Base-by-base conservation (phyloP, 2,888 invertebrate genomes). In the Lithophane semibrunnea region DNA sequence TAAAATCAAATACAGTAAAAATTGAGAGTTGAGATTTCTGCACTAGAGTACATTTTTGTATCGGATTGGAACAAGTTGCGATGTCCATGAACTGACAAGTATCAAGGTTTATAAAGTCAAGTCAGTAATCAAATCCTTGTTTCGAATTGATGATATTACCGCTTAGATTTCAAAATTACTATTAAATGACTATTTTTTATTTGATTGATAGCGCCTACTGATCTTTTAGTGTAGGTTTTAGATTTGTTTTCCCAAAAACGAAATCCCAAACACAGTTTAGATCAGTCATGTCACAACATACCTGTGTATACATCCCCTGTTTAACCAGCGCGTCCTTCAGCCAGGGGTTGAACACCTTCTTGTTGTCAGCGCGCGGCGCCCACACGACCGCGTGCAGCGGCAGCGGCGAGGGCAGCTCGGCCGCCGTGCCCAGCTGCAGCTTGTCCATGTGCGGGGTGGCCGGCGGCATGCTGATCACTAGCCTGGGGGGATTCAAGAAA, bases 321-420 rank as follows among this genome's bases (percentile, higher is more conserved):
- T 98, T 99, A 10, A 99, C 98, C 3, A 99, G 97, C 75, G 98
- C 98, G 92, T 99, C 99, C 92, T 99, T 99, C 90, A 99, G 97
- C 98, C 99, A 99, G 61, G 98, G 98, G 88, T 98, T 98, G 94
- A 98, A 98, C 9, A 98, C 97, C 94, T 99, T 98, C 82, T 97
- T 97, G 92, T 98, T 98, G 56, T 98, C 98, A 1, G 98, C 98
- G 65, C 99, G 97, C 9, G 99, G 98, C 9, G 98, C 98, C 99
- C 99, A 99, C 16, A 99, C 97, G 12, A 99, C 95, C 0, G 99
- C 98, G 95, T 99, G 98, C 61, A 99, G 96, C 24, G 98, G 96
- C 88, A 98, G 94, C 3, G 98, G 97, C 0, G 97, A 97, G 13
- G 98, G 97, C 49, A 98, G 97, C 3, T 97, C 97, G 37, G 97